Evolutionary conservation across 2,113 vertebrate genomes (phyloP), one percentile per base, ranked within the genome.

Genomic region (Colaptes auratus): DNA sequence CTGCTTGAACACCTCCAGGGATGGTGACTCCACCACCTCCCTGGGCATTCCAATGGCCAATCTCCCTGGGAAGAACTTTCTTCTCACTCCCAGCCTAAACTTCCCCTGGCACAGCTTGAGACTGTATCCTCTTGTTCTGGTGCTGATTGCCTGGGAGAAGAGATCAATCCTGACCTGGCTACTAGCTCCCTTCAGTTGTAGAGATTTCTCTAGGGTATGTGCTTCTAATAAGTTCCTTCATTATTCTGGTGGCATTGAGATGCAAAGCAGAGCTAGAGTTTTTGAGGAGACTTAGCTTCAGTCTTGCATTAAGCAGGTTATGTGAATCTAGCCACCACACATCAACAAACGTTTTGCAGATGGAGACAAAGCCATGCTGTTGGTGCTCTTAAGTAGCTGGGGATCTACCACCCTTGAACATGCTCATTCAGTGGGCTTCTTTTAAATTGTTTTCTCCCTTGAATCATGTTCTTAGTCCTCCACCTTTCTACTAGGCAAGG

Each of bases 321-420:
- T 2, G 1, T 28, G 73, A 46, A 15, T 21, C 39, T 20, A 30
- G 12, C 9, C 35, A 33, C 21, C 7, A 1, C 33, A 18, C 7
- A 3, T 8, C 0, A 6, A n/a, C n/a, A 42, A 42, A 42, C 53
- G 10, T 30, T 59, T 15, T 42, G 35, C 25, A 6, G 56, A 6
- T 0, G 1, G 42, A 35, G 30, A 19, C 23, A 17, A 46, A 76
- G 31, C 0, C 0, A 17, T 24, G n/a, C 33, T 28, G 52, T 10
- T 5, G 36, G 10, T 35, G 24, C 63, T 25, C 15, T 8, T 15
- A 36, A 19, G 19, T 7, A 8, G 4, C 0, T 6, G 21, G 61
- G 39, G 56, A 50, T 21, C 46, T 56, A 14, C 44, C 1, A 0
- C 20, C 48, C 59, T 48, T 27, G n/a, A 36, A 44, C 27, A 6